Conservation (phyloP, 2,797 vertebrate species). For the Poeciliopsis infans region DNA sequence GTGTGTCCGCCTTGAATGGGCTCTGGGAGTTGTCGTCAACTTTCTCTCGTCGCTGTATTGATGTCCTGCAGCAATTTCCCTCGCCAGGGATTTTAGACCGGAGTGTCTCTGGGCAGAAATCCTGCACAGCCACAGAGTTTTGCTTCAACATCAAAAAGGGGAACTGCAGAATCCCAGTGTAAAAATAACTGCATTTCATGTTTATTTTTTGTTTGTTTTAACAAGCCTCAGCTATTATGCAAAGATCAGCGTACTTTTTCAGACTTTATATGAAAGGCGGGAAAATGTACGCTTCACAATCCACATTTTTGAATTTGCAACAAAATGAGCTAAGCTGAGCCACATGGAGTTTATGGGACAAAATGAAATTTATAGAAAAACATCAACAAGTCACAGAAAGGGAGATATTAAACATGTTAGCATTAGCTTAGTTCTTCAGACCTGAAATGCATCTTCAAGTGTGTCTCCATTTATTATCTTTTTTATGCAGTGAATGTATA, state of each 20-base stretch:
- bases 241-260: too few species aligned
- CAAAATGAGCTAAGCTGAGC: neutral
- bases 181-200: too few species aligned
- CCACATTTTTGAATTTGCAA: neutral
- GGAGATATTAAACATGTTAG: neutral
- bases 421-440: too few species aligned
- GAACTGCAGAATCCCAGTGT: neutral
- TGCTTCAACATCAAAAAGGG: neutral
- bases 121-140: neutral
- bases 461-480: too few species aligned
- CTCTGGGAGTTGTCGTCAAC: neutral
- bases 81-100: neutral
- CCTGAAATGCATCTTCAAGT: too few species aligned
- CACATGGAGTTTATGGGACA: neutral
- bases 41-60: neutral
- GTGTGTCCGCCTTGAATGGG: neutral
- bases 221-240: too few species aligned
- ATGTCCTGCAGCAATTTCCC: neutral
- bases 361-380: neutral
- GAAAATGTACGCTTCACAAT: too few species aligned
- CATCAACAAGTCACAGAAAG: neutral
- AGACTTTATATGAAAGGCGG: too few species aligned
- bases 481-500: neutral
- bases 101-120: neutral
- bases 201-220: too few species aligned